Base-by-base conservation (phyloP, 2,888 invertebrate genomes). In the Hirtodrosophila cameraria region DNA sequence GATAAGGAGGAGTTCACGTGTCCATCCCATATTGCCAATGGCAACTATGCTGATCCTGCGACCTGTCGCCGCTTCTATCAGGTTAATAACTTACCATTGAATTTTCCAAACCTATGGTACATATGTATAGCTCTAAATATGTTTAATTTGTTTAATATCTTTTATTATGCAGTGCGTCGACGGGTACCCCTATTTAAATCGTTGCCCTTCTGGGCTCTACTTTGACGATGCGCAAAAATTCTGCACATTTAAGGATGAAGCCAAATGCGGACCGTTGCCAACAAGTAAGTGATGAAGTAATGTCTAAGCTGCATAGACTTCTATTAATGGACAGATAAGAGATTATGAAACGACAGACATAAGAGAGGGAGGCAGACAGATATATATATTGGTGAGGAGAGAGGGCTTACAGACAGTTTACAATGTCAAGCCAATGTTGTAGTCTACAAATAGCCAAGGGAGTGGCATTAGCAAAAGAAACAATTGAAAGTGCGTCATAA, bases 201-300 rank as follows among this genome's bases (percentile, higher is more conserved):
- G 96, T 88, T 97, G 97, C 90, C 97, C 97, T 8, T 96, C 97
- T 2, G 96, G 96, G 54, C 92, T 97, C 43, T 96, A 95, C 90
- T 97, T 97, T 89, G 97, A 97, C 89, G 97, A 97, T 88, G 94
- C 96, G 85, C 95, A 94, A 91, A 97, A 97, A 91, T 96, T 93
- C 88, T 97, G 97, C 90, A 97, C 97, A 2, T 97, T 97, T 91
- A 96, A 96, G 91, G 94, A 93, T 57, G 97, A 97, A 91, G 97
- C 97, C 20, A 93, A 95, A 88, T 97, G 97, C 90, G 97, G 97
- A 42, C 97, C 97, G 15, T 94, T 97, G 73, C 92, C 96, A 65
- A 93, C 96, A 86, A 97, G 97, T 97, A 93, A 94, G 95, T 93
- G 80, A 75, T 81, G 54, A 68, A 69, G 69, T 52, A 69, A 45